Evolutionary conservation across 1,140 invertebrate genomes (phyloP), one percentile per base, ranked within the genome.

Genomic region (Branchinecta lynchi): DNA sequence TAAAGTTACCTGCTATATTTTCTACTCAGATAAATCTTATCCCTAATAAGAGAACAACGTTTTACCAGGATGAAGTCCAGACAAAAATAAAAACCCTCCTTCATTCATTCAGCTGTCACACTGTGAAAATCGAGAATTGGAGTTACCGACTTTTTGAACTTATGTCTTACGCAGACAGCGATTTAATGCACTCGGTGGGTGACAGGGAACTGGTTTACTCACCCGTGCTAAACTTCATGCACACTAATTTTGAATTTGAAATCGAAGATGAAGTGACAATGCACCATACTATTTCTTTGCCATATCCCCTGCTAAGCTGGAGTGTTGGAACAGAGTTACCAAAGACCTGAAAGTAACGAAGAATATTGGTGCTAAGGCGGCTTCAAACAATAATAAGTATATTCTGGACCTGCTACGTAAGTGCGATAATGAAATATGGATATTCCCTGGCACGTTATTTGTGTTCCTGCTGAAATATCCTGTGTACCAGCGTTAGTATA

Each of bases 191-290:
- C n/a, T n/a, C n/a, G n/a, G n/a, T n/a, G n/a, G 46, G 46, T 51
- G 9, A 51, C 9, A 51, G 46, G 46, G n/a, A 51, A 51, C 46
- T 51, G 9, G 46, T 51, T 51, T 51, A 51, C 46, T n/a, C 46
- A n/a, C n/a, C 46, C 46, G 46, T 51, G 46, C 46, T 51, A 51
- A 51, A 51, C n/a, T 51, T 51, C 46, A 51, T 51, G n/a, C 46
- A 51, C 9, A 51, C n/a, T 51, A 51, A 51, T 51, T 51, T 51
- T n/a, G 46, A 51, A 51, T 51, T n/a, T 51, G 46, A n/a, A 51
- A 51, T 51, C 46, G 9, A 51, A 51, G 46, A 51, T 51, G 46
- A 51, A n/a, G 46, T 51, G 46, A 51, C n/a, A 51, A 51, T 51
- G 9, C 9, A 51, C 9, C n/a, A 51, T 51, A 51, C 46, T n/a